Conservation (phyloP, 2,797 vertebrate genomes). For the Phrynocephalus guinanensis region DNA sequence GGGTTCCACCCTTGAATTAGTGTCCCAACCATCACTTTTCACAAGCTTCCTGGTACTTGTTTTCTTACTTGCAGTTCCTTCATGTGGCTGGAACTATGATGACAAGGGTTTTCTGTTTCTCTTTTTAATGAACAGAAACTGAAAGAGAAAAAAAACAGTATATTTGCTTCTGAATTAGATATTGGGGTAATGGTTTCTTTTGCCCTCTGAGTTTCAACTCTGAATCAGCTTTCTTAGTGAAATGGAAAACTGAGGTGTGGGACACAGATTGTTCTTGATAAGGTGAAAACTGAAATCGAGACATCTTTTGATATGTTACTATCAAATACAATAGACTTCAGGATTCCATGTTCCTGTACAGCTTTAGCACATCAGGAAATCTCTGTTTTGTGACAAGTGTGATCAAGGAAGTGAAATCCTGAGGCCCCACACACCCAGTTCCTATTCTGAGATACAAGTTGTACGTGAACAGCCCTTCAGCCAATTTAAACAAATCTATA, state of each 20-base stretch:
- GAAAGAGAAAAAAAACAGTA: not conserved
- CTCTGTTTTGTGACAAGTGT: not conserved
- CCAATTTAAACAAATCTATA: not conserved
- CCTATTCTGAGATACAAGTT: conserved; percentile 8
- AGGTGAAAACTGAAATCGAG: not conserved
- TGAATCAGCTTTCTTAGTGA: not conserved
- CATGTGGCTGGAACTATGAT: not conserved
- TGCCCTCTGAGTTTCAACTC: not conserved
- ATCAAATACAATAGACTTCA: not conserved
- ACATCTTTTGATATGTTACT: not conserved
- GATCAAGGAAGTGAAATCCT: not conserved
- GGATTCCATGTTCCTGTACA: not conserved
- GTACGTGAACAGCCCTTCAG: not conserved
- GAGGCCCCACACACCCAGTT: too few species aligned
- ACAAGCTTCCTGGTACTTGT: not conserved
- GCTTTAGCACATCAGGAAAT: not conserved
- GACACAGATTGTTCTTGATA: not conserved
- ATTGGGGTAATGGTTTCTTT: not conserved
- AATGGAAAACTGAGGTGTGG: not conserved
- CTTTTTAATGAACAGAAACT: not conserved
- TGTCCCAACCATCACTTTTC: not conserved
- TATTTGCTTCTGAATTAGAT: not conserved
- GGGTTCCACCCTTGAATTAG: conserved; percentile 17
- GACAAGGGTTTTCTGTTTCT: not conserved
- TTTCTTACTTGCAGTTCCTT: not conserved